These are phyloP conservation scores for Eucriotettix oculatus DNA, from an alignment of 2,888 invertebrate genomes.

Conservation along the genomic window DNA sequence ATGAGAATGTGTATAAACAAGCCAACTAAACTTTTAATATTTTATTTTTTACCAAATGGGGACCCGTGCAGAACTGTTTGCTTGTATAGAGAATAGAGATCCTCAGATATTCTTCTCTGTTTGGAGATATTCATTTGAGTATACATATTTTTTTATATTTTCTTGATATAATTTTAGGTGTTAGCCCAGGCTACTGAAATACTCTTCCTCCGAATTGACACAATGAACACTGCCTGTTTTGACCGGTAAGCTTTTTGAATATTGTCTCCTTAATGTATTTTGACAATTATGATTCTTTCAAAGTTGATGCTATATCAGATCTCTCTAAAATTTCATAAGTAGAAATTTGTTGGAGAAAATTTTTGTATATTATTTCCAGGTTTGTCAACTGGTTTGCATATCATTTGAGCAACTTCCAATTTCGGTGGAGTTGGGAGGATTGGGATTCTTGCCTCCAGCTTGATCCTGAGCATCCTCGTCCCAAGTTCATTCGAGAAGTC, in stretches of 20 bases:
- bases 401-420: constrained; percentile 97
- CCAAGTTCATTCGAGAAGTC: constrained; percentile 86
- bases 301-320: neutral
- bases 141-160: neutral
- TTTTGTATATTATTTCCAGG: constrained; percentile 29
- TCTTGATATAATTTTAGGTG: constrained; percentile 30
- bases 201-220: constrained; percentile 85
- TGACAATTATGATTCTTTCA: neutral
- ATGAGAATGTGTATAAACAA: too few species aligned
- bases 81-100: neutral
- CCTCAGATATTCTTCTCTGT: neutral
- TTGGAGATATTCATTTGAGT: neutral
- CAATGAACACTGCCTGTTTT: constrained; percentile 93
- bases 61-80: neutral
- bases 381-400: constrained; percentile 97
- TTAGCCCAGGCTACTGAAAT: constrained; percentile 96
- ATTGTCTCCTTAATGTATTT: too few species aligned
- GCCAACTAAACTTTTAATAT: too few species aligned
- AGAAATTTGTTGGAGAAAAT: neutral
- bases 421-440: constrained; percentile 97
- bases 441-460: constrained; percentile 78
- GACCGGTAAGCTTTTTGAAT: constrained; percentile 54
- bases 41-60: too few species aligned
- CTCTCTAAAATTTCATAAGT: neutral
- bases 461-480: constrained; percentile 78